Base-by-base conservation (phyloP, 2,888 invertebrate genomes). In the Norana najaformis region DNA sequence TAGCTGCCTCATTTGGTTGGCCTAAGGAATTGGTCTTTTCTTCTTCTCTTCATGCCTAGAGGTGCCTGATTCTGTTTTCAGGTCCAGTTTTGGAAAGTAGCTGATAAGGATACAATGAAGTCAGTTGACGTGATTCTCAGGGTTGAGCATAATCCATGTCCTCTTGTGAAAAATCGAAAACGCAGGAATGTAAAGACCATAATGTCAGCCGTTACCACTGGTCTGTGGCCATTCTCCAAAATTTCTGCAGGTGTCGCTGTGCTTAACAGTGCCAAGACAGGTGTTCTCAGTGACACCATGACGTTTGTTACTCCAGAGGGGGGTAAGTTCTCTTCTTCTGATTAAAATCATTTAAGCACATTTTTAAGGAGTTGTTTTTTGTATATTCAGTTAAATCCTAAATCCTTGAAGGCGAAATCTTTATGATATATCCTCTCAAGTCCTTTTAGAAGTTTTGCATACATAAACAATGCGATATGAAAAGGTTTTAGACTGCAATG, bases 231-330 rank as follows among this genome's bases (percentile, higher is more conserved):
- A 4, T 94, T 91, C 90, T 93, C 94, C 18, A 90, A 97, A 94
- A 98, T 99, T 94, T 97, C 96, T 94, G 98, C 98, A 0, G 96
- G 97, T 91, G 97, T 99, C 30, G 47, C 85, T 83, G 91, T 91
- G 14, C 36, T 91, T 30, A 91, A 91, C 83, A 89, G 89, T 0
- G 91, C 89, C 20, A 90, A 91, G 16, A 85, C 83, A 18, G 92
- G 92, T 8, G 36, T 85, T 39, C 90, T 91, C 36, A 98, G 98
- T 93, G 97, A 97, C 92, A 96, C 96, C 0, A 96, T 99, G 41
- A 37, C 88, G 35, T 92, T 92, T 88, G 90, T 96, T 92, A 94
- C 94, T 69, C 93, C 93, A 16, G 94, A 94, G 92, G 94, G 94
- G 93, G 90, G 91, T 91, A 36, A n/a, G 85, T 85, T 36, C 16